Evolutionary conservation across 2,797 vertebrate genomes (phyloP).

Genomic region (Typhlichthys subterraneus): DNA sequence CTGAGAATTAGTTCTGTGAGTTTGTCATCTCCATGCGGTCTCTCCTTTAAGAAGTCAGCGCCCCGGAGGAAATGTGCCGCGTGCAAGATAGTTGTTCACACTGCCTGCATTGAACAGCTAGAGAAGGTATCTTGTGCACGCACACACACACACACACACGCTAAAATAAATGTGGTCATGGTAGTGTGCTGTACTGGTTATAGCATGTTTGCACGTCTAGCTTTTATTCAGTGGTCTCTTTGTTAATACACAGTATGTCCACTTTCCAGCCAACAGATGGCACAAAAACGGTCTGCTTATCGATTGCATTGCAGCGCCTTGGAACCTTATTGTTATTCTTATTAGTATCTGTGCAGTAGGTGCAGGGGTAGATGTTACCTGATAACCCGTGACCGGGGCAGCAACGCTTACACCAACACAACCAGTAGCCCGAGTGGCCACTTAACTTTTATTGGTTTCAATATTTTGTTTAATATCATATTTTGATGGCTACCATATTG

Average conservation of each 20-base stretch:
- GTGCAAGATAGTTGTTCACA: constrained; percentile 96
- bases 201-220: too few species aligned
- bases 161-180: neutral
- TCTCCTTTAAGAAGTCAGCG: constrained; percentile 91
- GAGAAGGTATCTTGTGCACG: constrained; percentile 85
- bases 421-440: too few species aligned
- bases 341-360: too few species aligned
- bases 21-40: constrained; percentile 50
- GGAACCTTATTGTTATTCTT: too few species aligned
- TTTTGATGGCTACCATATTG: too few species aligned
- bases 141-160: neutral
- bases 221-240: too few species aligned
- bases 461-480: too few species aligned
- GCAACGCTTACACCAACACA: too few species aligned
- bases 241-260: neutral
- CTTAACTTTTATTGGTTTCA: too few species aligned
- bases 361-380: too few species aligned
- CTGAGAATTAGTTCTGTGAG: neutral
- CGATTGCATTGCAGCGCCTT: neutral
- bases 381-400: too few species aligned
- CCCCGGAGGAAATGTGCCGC: constrained; percentile 94
- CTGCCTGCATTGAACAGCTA: constrained; percentile 90
- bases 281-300: neutral
- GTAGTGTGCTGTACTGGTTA: neutral
- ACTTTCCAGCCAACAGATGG: neutral